Base-by-base conservation (phyloP, 2,888 invertebrate genomes). In the Nemapogon koenigi region DNA sequence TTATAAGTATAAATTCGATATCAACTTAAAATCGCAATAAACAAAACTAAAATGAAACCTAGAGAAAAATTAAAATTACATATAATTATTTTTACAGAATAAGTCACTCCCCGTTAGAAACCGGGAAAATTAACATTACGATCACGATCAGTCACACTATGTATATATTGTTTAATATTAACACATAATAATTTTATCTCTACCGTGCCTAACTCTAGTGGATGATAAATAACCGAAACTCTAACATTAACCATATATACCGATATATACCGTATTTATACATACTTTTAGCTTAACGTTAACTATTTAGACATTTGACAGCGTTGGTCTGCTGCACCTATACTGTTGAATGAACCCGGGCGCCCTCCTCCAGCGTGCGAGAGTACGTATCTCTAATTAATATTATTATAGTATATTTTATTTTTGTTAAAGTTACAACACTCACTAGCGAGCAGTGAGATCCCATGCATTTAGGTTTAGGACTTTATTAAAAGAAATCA, bases 201-300 rank as follows among this genome's bases (percentile, higher is more conserved):
- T 78, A 76, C 63, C 65, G 69, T 72, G 63, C 78, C 78, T 78
- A 78, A 73, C 54, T 71, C 76, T 76, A 76, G 69, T 71, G 73
- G 69, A 72, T 72, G 73, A 70, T 76, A 71, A 73, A 72, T 71
- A 76, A 78, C 73, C 76, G 69, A 78, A 78, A 76, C 59, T 75
- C 76, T 78, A 78, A 78, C 66, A 76, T 76, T 78, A 76, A 75
- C 62, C 72, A 76, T 78, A 78, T 73, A 78, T 78, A 78, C 70
- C 66, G 64, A 73, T 73, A 78, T 73, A 75, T 75, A 76, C 75
- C 64, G 68, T 71, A 4, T 71, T 75, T 76, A 78, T 76, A 75
- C 75, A 76, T 76, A 78, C 75, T 76, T 45, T 76, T 72, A 72
- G 60, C 67, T 70, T 75, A 75, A 75, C 78, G 76, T 78, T 76